Evolutionary conservation across 2,797 vertebrate genomes (phyloP).

Genomic region (Bradypodion pumilum): DNA sequence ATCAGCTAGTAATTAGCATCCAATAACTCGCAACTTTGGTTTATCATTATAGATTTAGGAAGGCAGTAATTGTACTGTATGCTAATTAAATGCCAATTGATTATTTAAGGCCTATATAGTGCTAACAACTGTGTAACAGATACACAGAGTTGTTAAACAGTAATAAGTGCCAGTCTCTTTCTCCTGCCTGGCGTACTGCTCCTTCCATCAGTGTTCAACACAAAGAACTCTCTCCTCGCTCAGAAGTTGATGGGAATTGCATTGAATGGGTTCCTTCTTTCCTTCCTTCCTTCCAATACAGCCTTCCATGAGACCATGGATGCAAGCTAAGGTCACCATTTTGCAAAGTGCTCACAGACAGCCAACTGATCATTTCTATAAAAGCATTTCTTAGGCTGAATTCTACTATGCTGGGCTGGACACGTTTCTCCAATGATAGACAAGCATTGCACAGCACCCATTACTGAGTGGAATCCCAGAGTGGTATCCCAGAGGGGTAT

Average conservation of each 20-base stretch:
- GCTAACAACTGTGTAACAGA: constrained; percentile 66
- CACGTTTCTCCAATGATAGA: no score
- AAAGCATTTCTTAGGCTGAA: not conserved
- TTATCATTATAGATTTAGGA: constrained; percentile 74
- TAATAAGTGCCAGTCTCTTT: constrained; percentile 49
- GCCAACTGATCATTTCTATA: no score
- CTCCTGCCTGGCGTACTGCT: not conserved
- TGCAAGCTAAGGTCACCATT: not conserved
- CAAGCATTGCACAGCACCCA: no score
- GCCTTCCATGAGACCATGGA: not conserved
- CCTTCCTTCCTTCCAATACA: no score
- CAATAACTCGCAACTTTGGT: constrained; percentile 68
- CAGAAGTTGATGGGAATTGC: not conserved
- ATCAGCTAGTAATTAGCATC: constrained; percentile 71
- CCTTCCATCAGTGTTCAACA: constrained; percentile 1
- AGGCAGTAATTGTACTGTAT: constrained; percentile 71
- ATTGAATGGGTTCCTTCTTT: no score
- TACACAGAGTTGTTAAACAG: constrained; percentile 60
- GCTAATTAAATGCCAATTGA: constrained; percentile 76
- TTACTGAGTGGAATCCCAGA: no score
- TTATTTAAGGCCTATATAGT: constrained; percentile 70
- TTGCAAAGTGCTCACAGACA: not conserved
- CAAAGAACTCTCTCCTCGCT: not conserved
- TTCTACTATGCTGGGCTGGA: no score
- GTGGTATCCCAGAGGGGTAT: no score